Evolutionary conservation across 2,113 vertebrate genomes (phyloP), one percentile per base, ranked within the genome.

Genomic region (Noturus placidus): DNA sequence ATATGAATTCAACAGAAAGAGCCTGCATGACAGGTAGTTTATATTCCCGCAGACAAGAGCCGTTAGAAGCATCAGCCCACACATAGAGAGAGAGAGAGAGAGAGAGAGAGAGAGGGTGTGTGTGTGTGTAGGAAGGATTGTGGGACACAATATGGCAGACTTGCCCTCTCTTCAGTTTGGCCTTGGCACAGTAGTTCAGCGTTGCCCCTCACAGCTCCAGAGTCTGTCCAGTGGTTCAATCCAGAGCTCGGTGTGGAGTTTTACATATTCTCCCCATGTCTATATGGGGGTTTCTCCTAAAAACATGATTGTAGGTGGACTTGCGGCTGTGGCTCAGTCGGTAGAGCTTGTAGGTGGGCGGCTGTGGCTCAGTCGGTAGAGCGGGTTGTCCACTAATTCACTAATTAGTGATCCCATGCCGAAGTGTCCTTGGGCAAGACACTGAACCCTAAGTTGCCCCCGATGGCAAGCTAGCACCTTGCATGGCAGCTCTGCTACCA

Each of bases 1-100:
- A 94, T 95, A 95, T 94, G 93, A 95, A 95, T 95, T 95, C 92
- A 90, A 89, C 90, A 92, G 92, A 92, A 93, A 95, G 92, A 92
- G 88, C 91, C 90, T 67, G 87, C 54, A 86, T 94, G 94, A 94
- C 95, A 94, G 94, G 92, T 94, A 94, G 91, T 94, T 95, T 94
- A 94, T 95, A 93, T 94, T 92, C 88, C 91, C 84, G 56, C 92
- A 93, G 93, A 92, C 92, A 92, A 92, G 91, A 94, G 91, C 91
- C 91, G 92, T 92, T 94, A 92, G 91, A 92, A 87, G 87, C 92
- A 93, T 93, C 93, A 94, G 93, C 90, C 92, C 90, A 88, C 88
- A 54, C 86, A 84, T 93, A 91, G 89, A 86, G 90, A 91, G 91
- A 27, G 6, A 27, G 54, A 59, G 38, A 4, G 38, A 42, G 38